Evolutionary conservation across 1,140 invertebrate genomes (phyloP).

Genomic region (Lutraria rhynchaena): DNA sequence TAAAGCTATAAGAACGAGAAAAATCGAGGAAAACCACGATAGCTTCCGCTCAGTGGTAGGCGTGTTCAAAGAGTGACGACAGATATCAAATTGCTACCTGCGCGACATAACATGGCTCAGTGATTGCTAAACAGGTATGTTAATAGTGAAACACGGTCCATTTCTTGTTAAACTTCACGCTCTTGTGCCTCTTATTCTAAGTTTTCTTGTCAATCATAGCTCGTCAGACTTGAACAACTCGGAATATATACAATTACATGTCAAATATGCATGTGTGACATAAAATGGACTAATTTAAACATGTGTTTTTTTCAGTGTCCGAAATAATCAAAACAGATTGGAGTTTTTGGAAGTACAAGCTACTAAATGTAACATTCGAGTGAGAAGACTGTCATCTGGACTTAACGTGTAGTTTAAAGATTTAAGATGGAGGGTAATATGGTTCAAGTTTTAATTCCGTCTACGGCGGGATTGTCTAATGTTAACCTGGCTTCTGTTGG

Average conservation of each 20-base stretch:
- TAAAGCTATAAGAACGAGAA: neutral
- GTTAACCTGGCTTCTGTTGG: constrained; percentile 16
- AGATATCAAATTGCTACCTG: constrained; percentile 51
- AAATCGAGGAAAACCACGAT: neutral
- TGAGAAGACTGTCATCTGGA: neutral
- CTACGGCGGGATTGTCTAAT: constrained; percentile 42
- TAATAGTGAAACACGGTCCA: constrained; percentile 44
- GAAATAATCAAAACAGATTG: constrained; percentile 45
- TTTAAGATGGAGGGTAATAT: constrained; percentile 45
- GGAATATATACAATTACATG: constrained; percentile 62
- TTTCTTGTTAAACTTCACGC: constrained; percentile 54
- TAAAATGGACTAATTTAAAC: constrained; percentile 36
- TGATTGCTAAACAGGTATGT: constrained; percentile 55
- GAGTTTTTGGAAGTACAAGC: constrained; percentile 7
- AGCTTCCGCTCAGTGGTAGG: constrained; percentile 43
- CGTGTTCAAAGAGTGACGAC: constrained; percentile 56
- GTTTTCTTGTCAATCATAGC: constrained; percentile 58
- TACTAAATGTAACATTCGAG: constrained; percentile 16
- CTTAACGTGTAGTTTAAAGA: constrained; percentile 5
- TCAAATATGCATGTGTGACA: constrained; percentile 43
- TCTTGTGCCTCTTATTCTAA: constrained; percentile 57
- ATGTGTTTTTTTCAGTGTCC: constrained; percentile 36
- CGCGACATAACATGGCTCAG: constrained; percentile 53
- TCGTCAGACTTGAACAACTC: constrained; percentile 61
- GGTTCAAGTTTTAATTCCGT: constrained; percentile 52